Base-by-base conservation (phyloP, 1,140 invertebrate species). In the Drosophila funebris region DNA sequence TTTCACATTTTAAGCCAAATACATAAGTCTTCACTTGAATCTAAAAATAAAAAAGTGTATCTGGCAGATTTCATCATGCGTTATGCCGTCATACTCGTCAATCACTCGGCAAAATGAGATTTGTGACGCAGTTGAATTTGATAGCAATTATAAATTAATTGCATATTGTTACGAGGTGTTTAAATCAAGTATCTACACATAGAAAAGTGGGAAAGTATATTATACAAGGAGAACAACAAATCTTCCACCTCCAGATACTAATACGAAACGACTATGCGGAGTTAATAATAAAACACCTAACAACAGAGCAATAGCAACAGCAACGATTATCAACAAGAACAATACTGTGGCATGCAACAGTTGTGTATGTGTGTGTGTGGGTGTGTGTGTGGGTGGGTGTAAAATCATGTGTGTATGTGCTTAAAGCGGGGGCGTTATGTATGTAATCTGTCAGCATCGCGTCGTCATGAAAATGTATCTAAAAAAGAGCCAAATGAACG, bases 271-370 rank as follows among this genome's bases (percentile, higher is more conserved):
- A 33, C 39, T 57, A 63, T 22, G 41, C 41, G 16, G 5, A 13
- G 44, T 58, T 20, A 73, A 68, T 61, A 39, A 58, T 57, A 41
- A 22, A 52, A 33, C 48, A 73, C 43, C 24, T 56, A 24, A 63
- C 37, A 20, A 43, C 37, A 20, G 37, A 68, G 22, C 44, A 57
- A 73, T 41, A 70, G 64, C 54, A 83, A 72, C 63, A 78, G 73
- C 60, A 84, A 79, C 41, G 58, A 76, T 53, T 73, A 56, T 54
- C 39, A 76, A 76, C 76, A 64, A 39, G 11, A 24, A 48, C 29
- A 56, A 48, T 16, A 39, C 39, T 43, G 62, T 6, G 43, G 37
- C 70, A 81, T 87, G 81, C 81, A 84, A 84, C 81, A 81, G 74
- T 81, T 85, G 31, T 9, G 37, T 41, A 16, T 39, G 58, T 57